Percentiles rank a stretch among this genome's conserved stretches.
phyloP scores from a whole-genome alignment of 2,888 invertebrate species.

The Cryptocephalus moraei region DNA sequence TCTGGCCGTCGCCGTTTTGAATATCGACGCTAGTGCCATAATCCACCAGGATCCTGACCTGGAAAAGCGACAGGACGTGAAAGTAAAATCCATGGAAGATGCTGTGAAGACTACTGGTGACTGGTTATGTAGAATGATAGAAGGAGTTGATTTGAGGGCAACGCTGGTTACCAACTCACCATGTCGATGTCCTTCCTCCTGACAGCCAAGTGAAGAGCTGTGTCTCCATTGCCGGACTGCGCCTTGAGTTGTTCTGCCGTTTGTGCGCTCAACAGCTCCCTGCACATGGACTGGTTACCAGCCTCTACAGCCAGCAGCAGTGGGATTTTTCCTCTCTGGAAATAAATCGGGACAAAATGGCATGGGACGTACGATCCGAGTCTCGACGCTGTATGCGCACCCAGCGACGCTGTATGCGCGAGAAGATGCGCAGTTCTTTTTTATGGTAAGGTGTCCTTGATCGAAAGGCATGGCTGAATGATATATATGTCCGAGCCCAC shows the following conservation, averaged over 20 bases:
- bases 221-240: slow-evolving; percentile 78
- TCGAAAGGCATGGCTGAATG: no score
- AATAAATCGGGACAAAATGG: slow-evolving; percentile 17
- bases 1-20: slow-evolving; percentile 90
- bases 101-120: no score
- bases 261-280: slow-evolving; percentile 81
- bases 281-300: slow-evolving; percentile 91
- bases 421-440: no score
- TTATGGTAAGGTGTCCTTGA: no score
- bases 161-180: slow-evolving; percentile 42
- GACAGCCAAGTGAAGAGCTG: slow-evolving; percentile 91
- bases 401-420: no score
- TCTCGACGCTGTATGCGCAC: no score
- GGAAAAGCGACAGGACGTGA: neutral
- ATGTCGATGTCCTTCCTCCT: slow-evolving; percentile 86
- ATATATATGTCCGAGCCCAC: no score
- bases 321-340: slow-evolving; percentile 87
- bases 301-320: slow-evolving; percentile 88
- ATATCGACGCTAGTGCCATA: slow-evolving; percentile 86
- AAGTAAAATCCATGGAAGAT: neutral
- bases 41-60: slow-evolving; percentile 76
- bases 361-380: no score
- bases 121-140: no score
- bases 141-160: no score
- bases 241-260: slow-evolving; percentile 82